Conservation (phyloP, 2,113 vertebrate species). For the Ammodramus savannarum region DNA sequence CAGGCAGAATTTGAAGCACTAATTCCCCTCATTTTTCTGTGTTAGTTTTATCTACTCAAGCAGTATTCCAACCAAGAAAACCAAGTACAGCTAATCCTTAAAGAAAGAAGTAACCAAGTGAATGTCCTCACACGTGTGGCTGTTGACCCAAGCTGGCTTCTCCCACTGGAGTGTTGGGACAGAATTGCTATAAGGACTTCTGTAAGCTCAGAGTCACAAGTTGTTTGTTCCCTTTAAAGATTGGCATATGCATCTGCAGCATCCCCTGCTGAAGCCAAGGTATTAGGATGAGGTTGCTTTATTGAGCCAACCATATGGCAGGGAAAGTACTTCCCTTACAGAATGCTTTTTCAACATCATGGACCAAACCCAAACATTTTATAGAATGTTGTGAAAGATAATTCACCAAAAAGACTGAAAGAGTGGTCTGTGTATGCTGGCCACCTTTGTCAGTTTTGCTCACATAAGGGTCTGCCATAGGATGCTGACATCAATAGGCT, state of each 20-base stretch:
- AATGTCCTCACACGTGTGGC: fast-evolving
- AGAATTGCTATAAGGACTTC: neutral
- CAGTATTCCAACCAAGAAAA: neutral
- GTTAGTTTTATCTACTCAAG: neutral
- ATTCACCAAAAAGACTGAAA: neutral
- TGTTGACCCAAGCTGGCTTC: neutral
- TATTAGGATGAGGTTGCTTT: neutral
- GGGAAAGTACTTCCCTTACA: neutral
- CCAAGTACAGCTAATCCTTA: neutral
- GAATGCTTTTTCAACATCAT: neutral
- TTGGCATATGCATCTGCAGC: neutral
- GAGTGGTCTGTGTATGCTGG: neutral
- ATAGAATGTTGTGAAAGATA: neutral
- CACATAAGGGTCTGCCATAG: neutral
- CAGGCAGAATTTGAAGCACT: neutral
- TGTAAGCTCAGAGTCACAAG: neutral
- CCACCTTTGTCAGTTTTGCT: neutral
- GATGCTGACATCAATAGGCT: neutral
- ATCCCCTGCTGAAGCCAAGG: neutral
- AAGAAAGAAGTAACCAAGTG: neutral
- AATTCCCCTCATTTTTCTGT: neutral
- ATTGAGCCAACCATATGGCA: neutral
- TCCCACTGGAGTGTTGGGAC: fast-evolving
- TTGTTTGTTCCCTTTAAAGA: neutral
- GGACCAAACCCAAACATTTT: neutral